Evolutionary conservation across 2,113 vertebrate genomes (phyloP).

Genomic region (Rana temporaria): DNA sequence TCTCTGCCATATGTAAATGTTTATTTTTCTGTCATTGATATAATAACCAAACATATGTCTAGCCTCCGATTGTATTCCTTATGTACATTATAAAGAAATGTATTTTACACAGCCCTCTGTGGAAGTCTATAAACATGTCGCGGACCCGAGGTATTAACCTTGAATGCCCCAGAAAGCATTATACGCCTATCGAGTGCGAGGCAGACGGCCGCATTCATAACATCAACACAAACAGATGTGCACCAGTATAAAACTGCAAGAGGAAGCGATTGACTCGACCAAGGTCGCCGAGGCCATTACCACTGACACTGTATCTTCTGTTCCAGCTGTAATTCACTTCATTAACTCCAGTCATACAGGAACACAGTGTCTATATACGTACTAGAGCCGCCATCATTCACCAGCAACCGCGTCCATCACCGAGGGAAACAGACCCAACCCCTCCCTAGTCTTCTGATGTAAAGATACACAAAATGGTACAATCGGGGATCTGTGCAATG

Average conservation of each 20-base stretch:
- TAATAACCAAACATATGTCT: too few species aligned
- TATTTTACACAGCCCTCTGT: too few species aligned
- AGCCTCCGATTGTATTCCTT: too few species aligned
- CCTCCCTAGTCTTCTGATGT: not conserved
- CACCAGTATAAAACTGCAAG: slow-evolving; percentile 3
- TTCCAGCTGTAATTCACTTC: not conserved
- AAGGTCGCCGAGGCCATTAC: slow-evolving; percentile 14
- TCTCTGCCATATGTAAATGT: too few species aligned
- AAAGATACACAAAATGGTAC: too few species aligned
- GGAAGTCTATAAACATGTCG: not conserved
- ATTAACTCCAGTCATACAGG: not conserved
- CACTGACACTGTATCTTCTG: not conserved
- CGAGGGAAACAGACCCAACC: not conserved
- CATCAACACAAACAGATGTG: slow-evolving; percentile 23
- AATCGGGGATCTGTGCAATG: too few species aligned
- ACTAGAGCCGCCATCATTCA: not conserved
- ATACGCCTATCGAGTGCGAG: slow-evolving; percentile 4
- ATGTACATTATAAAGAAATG: too few species aligned
- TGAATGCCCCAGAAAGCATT: slow-evolving; percentile 7
- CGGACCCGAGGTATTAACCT: slow-evolving; percentile 12
- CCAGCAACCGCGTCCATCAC: not conserved
- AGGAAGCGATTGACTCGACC: not conserved
- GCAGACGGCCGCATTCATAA: slow-evolving; percentile 28
- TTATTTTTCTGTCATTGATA: too few species aligned
- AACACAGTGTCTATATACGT: not conserved